These are phyloP conservation scores for Echinarachnius parma DNA, from an alignment of 53 echinoderm and acorn worm species.

Conservation along the genomic window DNA sequence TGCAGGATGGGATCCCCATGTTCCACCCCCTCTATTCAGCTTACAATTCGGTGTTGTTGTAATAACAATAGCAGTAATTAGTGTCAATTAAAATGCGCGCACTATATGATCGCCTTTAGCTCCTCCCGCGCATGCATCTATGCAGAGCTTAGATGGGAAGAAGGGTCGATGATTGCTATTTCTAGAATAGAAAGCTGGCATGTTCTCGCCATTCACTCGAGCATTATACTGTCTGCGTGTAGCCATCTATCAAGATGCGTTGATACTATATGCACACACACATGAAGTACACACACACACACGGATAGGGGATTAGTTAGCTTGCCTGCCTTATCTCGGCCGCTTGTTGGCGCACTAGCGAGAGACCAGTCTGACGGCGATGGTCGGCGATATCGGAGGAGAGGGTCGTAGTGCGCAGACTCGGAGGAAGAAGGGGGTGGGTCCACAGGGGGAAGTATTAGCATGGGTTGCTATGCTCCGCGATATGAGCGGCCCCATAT, in stretches of 20 bases:
- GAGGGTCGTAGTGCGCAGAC: conserved; percentile 24
- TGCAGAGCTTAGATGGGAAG: conserved; percentile 30
- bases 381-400: background rate
- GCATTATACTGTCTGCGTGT: too few relatives aligned
- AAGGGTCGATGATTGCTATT: conserved; percentile 67
- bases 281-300: background rate
- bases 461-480: conserved; percentile 32
- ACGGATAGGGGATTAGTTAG: background rate
- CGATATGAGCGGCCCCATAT: conserved; percentile 46
- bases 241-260: conserved; percentile 26
- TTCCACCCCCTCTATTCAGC: conserved; percentile 49
- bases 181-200: conserved; percentile 40
- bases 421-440: conserved; percentile 30
- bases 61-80: conserved; percentile 83
- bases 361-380: conserved; percentile 4
- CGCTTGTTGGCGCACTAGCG: conserved; percentile 49
- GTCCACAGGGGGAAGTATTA: conserved; percentile 35
- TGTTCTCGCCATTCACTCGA: conserved; percentile 47
- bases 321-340: background rate
- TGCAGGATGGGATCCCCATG: too few relatives aligned
- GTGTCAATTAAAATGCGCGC: conserved; percentile 87
- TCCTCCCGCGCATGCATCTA: conserved; percentile 21
- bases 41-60: conserved; percentile 44
- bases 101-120: conserved; percentile 44
- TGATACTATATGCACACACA: conserved; percentile 45